Base-by-base conservation (phyloP, 1,140 invertebrate genomes). In the Ridgeia piscesae region DNA sequence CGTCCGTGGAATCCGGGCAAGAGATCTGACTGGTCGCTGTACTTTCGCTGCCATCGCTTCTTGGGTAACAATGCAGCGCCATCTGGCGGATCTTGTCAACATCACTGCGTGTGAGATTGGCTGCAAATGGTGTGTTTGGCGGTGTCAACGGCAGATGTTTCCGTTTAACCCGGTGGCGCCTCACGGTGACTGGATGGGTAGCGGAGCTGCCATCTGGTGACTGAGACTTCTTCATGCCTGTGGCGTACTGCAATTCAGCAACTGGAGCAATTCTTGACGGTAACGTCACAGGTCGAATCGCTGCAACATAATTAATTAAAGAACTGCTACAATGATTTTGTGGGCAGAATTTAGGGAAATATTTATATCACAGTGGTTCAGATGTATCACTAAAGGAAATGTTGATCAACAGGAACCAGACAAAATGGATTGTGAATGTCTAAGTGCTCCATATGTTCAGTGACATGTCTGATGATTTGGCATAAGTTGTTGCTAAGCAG, bases 21-120 rank as follows among this genome's bases (percentile, higher is more conserved):
- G 89, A 90, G 35, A 90, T 90, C n/a, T 90, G 89, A 27, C 89
- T 90, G 35, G 89, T 90, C 35, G 34, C 89, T 14, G 89, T 90
- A n/a, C 89, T 90, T 17, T 17, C 14, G 17, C 34, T 21, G 35
- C 35, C 89, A 33, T 35, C 35, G n/a, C 89, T 77, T 77, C 58
- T 77, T 21, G 58, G 27, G 2, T 21, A 21, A 31, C 58, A 17
- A 4, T 21, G 58, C 27, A 27, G 58, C 27, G 58, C 58, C 58
- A 77, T 77, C 58, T 77, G 33, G 33, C 89, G 33, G 33, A 90
- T 90, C 14, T 21, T 33, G 17, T 90, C 89, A 27, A 90, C n/a
- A 33, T 90, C 89, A 17, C 33, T 90, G 35, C 89, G 34, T 34
- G 89, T 31, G 11, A 90, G 89, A 34, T 90, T 17, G 35, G 89